Conservation (phyloP, 2,113 vertebrate genomes). For the Ornithorhynchus anatinus region DNA sequence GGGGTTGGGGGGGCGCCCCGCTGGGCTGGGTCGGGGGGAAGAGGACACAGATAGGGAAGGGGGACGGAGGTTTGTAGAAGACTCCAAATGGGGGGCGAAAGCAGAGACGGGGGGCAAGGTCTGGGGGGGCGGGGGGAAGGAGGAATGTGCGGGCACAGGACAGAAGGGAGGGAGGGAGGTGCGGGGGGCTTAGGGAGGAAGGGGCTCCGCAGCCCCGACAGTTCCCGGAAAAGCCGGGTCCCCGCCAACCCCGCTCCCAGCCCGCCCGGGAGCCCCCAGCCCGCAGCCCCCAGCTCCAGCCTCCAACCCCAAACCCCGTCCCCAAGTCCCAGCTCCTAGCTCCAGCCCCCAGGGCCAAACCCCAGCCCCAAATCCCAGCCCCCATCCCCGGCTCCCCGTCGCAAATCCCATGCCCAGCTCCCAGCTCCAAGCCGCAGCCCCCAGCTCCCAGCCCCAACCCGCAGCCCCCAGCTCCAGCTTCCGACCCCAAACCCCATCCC, state of each 20-base stretch:
- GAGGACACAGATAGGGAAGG: no score
- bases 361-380: no score
- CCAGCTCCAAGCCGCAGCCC: not conserved
- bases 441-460: not conserved
- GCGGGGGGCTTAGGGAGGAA: not conserved
- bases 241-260: not conserved
- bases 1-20: not conserved
- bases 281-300: constrained; percentile 33
- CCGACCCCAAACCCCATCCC: not conserved
- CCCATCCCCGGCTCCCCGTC: not conserved
- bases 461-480: constrained; percentile 38
- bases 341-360: no score
- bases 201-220: not conserved
- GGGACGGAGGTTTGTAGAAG: no score
- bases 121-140: not conserved
- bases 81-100: no score
- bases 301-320: not conserved
- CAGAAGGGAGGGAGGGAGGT: not conserved
- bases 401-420: not conserved
- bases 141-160: not conserved
- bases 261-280: not conserved
- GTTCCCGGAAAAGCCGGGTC: not conserved
- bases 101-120: not conserved
- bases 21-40: not conserved
- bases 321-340: not conserved